phyloP scores from a whole-genome alignment of 64 coral and sea anemone species.

The Porites australiensis region DNA sequence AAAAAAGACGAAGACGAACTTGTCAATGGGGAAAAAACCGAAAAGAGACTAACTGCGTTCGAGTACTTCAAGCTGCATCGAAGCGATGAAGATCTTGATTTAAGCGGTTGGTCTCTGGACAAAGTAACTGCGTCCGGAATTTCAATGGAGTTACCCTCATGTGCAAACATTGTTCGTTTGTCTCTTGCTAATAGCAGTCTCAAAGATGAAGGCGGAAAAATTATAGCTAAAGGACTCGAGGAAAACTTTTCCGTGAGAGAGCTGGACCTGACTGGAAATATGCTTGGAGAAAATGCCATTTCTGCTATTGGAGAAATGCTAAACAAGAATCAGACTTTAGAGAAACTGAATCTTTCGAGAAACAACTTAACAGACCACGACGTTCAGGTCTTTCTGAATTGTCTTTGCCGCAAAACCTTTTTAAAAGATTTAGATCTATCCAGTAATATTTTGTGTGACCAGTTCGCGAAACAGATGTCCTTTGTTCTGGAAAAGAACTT shows the following conservation, averaged over 20 bases:
- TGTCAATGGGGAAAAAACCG: not conserved
- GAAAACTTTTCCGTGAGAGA: conserved; percentile 54
- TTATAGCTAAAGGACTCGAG: conserved; percentile 58
- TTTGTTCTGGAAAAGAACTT: conserved; percentile 43
- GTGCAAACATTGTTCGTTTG: conserved; percentile 39
- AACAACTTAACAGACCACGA: conserved; percentile 66
- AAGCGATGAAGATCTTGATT: conserved; percentile 26
- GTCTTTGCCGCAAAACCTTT: conserved; percentile 28
- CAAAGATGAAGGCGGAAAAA: conserved; percentile 61
- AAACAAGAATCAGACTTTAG: conserved; percentile 37
- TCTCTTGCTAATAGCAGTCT: conserved; percentile 58
- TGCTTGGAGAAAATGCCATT: conserved; percentile 32
- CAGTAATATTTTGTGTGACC: conserved; percentile 75
- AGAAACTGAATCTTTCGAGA: conserved; percentile 66
- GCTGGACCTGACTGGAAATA: conserved; percentile 70
- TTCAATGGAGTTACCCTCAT: not conserved
- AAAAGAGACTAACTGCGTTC: conserved; percentile 19
- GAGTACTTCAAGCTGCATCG: conserved; percentile 53
- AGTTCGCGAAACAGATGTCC: conserved; percentile 40
- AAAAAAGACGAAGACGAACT: not conserved
- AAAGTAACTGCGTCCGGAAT: conserved; percentile 31
- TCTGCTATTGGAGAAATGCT: conserved; percentile 59
- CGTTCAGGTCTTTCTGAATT: conserved; percentile 47
- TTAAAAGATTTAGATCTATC: conserved; percentile 76
- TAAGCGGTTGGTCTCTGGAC: conserved; percentile 44